These are phyloP conservation scores for Gobio occitaniae DNA, from an alignment of 2,797 vertebrate species.

Conservation along the genomic window DNA sequence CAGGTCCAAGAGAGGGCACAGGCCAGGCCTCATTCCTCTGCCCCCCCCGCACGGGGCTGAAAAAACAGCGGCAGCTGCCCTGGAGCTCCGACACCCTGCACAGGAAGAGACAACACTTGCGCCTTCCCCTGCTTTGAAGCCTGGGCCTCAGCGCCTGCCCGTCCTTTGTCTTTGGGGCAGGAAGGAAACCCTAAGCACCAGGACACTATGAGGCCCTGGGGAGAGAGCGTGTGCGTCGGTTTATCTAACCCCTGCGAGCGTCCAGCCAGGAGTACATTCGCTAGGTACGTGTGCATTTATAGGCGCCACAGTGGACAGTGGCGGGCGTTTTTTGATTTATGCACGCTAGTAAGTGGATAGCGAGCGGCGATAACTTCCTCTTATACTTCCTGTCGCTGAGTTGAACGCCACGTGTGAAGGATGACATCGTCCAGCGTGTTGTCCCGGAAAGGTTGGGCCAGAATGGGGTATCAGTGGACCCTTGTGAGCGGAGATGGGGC, in stretches of 20 bases:
- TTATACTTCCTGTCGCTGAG: slow-evolving; percentile 72
- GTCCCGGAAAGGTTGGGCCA: slow-evolving; percentile 48
- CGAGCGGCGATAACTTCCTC: slow-evolving; percentile 79
- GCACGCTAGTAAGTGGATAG: slow-evolving; percentile 66
- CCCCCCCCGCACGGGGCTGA: slow-evolving; percentile 71
- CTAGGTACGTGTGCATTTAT: slow-evolving; percentile 46
- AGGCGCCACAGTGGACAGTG: neutral
- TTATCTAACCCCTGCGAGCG: slow-evolving; percentile 64
- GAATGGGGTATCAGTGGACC: slow-evolving; percentile 59
- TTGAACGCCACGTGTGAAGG: slow-evolving; percentile 61
- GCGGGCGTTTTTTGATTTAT: slow-evolving; percentile 68
- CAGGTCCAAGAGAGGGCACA: slow-evolving; percentile 45
- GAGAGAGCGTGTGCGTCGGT: slow-evolving; percentile 58
- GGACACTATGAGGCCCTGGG: slow-evolving; percentile 78
- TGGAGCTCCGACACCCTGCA: slow-evolving; percentile 79
- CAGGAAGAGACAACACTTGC: slow-evolving; percentile 86
- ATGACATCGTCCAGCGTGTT: slow-evolving; percentile 56
- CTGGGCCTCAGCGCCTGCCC: slow-evolving; percentile 66
- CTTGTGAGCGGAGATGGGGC: slow-evolving; percentile 67
- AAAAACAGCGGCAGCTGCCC: slow-evolving; percentile 85
- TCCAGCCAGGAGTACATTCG: slow-evolving; percentile 54
- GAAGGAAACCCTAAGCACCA: slow-evolving; percentile 87
- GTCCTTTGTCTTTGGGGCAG: slow-evolving; percentile 87
- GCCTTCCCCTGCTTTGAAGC: slow-evolving; percentile 90
- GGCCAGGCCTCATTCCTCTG: slow-evolving; percentile 65